Conservation (phyloP, 2,888 invertebrate species). For the Rhodophaea formosa region DNA sequence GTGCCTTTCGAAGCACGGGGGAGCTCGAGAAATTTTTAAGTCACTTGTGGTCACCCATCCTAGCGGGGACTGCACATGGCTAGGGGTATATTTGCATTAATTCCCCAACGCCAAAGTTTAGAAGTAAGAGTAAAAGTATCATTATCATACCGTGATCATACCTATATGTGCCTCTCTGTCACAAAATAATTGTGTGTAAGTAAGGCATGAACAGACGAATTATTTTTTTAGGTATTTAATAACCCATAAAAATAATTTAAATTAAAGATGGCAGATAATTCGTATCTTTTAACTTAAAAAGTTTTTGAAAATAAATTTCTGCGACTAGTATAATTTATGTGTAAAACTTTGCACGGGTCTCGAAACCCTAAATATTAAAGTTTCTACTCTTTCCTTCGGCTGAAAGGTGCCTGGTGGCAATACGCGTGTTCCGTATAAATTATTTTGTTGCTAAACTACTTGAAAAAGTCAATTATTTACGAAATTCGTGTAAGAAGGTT, state of each 20-base stretch:
- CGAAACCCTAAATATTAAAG: constrained; percentile 21
- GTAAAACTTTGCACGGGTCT: constrained; percentile 8
- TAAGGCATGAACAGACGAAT: too few species aligned
- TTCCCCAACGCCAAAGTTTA: too few species aligned
- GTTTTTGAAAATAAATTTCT: constrained; percentile 9
- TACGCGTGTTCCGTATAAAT: not conserved
- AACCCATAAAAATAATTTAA: not conserved
- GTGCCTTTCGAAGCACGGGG: too few species aligned
- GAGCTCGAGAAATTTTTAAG: too few species aligned
- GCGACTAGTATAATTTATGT: constrained; percentile 12
- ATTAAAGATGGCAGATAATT: constrained; percentile 10
- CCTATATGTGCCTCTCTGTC: too few species aligned
- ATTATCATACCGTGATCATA: too few species aligned
- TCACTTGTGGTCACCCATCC: too few species aligned
- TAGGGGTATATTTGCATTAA: too few species aligned
- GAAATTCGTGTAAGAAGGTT: not conserved
- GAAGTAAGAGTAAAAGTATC: too few species aligned
- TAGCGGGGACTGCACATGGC: too few species aligned
- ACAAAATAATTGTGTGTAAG: too few species aligned
- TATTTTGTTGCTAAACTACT: constrained; percentile 4
- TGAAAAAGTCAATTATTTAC: not conserved
- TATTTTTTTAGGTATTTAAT: too few species aligned
- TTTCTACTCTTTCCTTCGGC: constrained; percentile 11
- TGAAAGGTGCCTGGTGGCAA: constrained; percentile 8
- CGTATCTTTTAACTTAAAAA: constrained; percentile 5